These are phyloP conservation scores for Nothura maculosa DNA, from an alignment of 2,797 vertebrate genomes.

Conservation along the genomic window DNA sequence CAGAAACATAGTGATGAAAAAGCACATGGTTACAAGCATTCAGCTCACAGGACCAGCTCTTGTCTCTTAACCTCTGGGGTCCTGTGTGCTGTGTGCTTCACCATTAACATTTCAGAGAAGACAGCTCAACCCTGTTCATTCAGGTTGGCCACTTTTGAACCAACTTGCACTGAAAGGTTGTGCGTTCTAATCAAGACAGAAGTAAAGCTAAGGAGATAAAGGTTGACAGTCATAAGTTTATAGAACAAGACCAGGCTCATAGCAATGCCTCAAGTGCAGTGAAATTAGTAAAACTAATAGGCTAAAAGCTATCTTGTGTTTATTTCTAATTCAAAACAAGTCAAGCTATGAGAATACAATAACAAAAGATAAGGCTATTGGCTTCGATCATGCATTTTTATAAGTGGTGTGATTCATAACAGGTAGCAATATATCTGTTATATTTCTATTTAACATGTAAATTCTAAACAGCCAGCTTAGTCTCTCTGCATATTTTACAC, in stretches of 20 bases:
- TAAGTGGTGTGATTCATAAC: background rate
- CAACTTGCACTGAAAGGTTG: background rate
- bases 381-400: background rate
- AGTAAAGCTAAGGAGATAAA: background rate
- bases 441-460: conserved; percentile 3
- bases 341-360: background rate
- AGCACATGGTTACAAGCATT: background rate
- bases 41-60: background rate
- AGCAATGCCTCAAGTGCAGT: background rate
- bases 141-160: background rate
- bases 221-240: background rate
- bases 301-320: background rate
- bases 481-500: conserved; percentile 49
- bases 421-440: background rate
- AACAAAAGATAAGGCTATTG: background rate
- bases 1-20: background rate
- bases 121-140: background rate
- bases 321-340: background rate
- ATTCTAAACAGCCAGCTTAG: conserved; percentile 1
- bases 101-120: background rate
- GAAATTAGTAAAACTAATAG: background rate
- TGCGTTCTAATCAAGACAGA: background rate
- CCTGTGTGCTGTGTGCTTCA: background rate
- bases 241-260: background rate
- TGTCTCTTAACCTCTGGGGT: background rate